These are phyloP conservation scores for Jordanella pulchra DNA, from an alignment of 2,797 vertebrate genomes.

Conservation along the genomic window DNA sequence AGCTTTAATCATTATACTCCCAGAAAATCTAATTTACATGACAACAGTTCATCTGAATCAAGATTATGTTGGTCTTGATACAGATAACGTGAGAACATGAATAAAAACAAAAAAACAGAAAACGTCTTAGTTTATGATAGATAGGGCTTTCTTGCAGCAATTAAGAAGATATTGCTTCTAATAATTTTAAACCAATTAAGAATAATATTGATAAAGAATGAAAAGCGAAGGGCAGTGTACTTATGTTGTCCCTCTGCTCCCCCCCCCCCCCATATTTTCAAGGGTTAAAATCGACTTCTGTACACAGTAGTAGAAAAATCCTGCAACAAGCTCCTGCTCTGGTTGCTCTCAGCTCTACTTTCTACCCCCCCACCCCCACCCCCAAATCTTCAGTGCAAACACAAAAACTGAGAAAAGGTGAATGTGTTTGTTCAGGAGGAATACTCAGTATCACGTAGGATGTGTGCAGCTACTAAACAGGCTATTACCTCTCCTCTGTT, in stretches of 20 bases:
- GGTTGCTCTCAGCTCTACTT: constrained; percentile 31
- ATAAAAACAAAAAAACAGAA: too few relatives aligned
- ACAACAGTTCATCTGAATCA: not conserved
- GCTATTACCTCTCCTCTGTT: constrained; percentile 86
- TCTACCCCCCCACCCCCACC: constrained; percentile 37
- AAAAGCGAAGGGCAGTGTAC: not conserved
- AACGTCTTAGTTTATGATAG: not conserved
- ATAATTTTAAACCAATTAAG: not conserved
- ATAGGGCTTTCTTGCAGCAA: not conserved
- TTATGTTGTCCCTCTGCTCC: not conserved
- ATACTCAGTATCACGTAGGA: constrained; percentile 31
- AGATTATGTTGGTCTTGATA: not conserved
- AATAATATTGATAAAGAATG: not conserved
- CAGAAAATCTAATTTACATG: not conserved
- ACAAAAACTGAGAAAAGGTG: constrained; percentile 16
- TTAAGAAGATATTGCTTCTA: not conserved
- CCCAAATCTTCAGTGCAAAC: constrained; percentile 34
- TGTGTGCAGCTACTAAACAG: constrained; percentile 29
- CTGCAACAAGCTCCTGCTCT: constrained; percentile 1
- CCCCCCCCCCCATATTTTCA: not conserved
- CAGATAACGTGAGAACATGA: not conserved
- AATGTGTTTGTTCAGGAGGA: constrained; percentile 20
- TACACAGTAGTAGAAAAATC: constrained; percentile 17
- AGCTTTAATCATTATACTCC: not conserved
- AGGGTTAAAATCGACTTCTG: constrained; percentile 6